phyloP scores from a whole-genome alignment of 2,888 invertebrate genomes.

The Agrochola macilenta region DNA sequence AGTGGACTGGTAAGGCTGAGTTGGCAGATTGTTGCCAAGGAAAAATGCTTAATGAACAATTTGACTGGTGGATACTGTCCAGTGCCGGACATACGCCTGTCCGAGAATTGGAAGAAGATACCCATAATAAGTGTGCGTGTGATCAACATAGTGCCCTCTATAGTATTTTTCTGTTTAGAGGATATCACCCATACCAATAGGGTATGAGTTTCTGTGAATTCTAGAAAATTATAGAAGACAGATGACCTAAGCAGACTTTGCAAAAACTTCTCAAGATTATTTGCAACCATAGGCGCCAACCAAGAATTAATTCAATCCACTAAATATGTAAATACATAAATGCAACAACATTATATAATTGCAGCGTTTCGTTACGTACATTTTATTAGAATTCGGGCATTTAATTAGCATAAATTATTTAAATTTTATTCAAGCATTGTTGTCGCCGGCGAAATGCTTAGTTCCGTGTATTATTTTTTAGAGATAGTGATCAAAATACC shows the following conservation, averaged over 20 bases:
- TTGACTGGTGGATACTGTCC: no score
- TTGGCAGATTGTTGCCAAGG: neutral
- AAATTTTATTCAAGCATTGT: slow-evolving; percentile 61
- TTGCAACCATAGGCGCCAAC: slow-evolving; percentile 28
- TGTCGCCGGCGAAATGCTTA: slow-evolving; percentile 41
- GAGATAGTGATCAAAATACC: slow-evolving; percentile 56
- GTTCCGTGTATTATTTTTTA: slow-evolving; percentile 61
- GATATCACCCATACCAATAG: neutral
- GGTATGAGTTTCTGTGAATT: neutral
- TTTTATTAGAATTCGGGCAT: slow-evolving; percentile 59
- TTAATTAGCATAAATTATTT: slow-evolving; percentile 60
- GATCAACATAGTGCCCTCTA: neutral
- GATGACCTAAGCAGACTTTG: neutral
- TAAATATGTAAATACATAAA: slow-evolving; percentile 52
- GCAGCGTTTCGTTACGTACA: slow-evolving; percentile 47
- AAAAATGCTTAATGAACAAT: no score
- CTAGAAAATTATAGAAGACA: neutral
- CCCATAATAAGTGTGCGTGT: neutral
- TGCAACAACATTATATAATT: slow-evolving; percentile 59
- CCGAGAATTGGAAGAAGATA: no score
- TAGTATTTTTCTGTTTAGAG: neutral
- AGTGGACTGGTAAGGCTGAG: neutral
- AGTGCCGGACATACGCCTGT: no score
- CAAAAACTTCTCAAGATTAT: slow-evolving; percentile 17
- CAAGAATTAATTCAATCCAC: slow-evolving; percentile 38